These are phyloP conservation scores for Gyps fulvus DNA, from an alignment of 2,113 vertebrate species.

Conservation along the genomic window DNA sequence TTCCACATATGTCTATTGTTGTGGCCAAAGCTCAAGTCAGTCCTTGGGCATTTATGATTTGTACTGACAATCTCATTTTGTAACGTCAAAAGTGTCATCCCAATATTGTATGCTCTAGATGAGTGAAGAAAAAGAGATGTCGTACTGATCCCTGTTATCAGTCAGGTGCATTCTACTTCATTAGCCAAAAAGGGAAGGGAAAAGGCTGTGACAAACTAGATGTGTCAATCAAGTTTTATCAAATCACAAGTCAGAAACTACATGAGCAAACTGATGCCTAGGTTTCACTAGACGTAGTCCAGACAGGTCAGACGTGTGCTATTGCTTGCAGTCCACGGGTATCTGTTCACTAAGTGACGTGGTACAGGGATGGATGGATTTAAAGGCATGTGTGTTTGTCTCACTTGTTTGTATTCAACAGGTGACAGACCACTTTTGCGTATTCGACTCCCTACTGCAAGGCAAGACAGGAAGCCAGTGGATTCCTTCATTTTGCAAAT, in stretches of 20 bases:
- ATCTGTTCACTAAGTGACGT: not conserved
- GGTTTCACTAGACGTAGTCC: not conserved
- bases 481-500: not conserved
- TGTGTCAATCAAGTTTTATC: not conserved
- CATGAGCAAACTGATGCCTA: not conserved
- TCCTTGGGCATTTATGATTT: not conserved
- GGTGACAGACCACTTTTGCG: not conserved
- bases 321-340: not conserved
- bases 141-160: not conserved
- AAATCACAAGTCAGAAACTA: not conserved
- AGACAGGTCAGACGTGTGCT: not conserved
- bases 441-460: not conserved
- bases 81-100: not conserved
- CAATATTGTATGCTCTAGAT: not conserved
- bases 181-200: not conserved
- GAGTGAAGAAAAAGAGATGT: not conserved
- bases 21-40: not conserved
- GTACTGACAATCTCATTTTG: slow-evolving; percentile 5
- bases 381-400: not conserved
- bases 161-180: not conserved
- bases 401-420: not conserved
- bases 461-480: not conserved
- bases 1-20: not conserved
- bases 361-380: not conserved
- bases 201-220: not conserved